A percentile compares a stretch with the other conserved stretches of the same genome.
phyloP scores from a whole-genome alignment of 1,140 invertebrate species.

The Trissolcus basalis region DNA sequence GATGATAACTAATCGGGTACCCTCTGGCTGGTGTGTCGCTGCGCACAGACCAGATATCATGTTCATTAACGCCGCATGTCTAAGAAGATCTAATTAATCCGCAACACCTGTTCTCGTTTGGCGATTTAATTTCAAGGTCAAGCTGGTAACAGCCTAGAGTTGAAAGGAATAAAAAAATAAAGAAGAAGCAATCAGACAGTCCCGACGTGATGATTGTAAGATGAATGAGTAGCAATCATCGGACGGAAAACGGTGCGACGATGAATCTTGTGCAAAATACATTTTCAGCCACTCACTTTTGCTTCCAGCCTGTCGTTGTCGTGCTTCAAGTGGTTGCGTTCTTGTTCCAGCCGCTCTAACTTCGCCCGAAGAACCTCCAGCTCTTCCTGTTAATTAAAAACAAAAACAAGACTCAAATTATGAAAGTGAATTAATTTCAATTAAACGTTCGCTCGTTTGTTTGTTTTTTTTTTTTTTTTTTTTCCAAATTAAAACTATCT shows the following conservation, averaged over 20 bases:
- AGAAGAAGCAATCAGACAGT: too few relatives aligned
- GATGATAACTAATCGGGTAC: too few relatives aligned
- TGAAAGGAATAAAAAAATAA: background rate
- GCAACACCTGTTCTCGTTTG: constrained; percentile 32
- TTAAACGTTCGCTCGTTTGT: too few relatives aligned
- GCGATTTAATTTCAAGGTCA: constrained; percentile 31
- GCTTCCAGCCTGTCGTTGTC: constrained; percentile 92
- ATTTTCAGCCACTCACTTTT: constrained; percentile 82
- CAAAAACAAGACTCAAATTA: constrained; percentile 55
- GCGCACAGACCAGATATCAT: background rate
- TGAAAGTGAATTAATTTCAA: too few relatives aligned
- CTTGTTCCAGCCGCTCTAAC: constrained; percentile 90
- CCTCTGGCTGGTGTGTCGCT: too few relatives aligned
- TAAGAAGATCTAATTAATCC: constrained; percentile 61
- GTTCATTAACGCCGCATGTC: constrained; percentile 40
- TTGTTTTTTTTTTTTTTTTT: background rate
- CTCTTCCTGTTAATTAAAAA: constrained; percentile 83
- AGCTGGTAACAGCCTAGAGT: too few relatives aligned
- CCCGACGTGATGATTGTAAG: too few relatives aligned
- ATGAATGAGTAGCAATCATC: too few relatives aligned
- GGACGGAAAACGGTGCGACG: too few relatives aligned
- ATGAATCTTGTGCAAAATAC: too few relatives aligned
- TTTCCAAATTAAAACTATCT: background rate
- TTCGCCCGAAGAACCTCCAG: constrained; percentile 87
- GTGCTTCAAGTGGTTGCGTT: constrained; percentile 88